A percentile compares a stretch with the other conserved stretches of the same genome.
phyloP scores from a whole-genome alignment of 2,113 vertebrate species.

The Lutjanus erythropterus region DNA sequence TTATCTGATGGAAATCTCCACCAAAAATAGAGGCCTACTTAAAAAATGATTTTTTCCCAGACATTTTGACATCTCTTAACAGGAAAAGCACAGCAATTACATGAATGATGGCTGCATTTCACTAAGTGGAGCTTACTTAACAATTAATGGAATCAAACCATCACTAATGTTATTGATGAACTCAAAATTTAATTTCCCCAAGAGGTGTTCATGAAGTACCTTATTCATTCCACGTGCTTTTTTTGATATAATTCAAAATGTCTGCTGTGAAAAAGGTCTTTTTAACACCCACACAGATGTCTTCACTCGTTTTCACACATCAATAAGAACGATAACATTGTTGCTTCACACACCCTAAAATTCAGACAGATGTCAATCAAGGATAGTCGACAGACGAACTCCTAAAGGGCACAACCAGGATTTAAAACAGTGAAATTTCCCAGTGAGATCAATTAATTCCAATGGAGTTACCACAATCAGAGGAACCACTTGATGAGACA shows the following conservation, averaged over 20 bases:
- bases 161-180: not conserved
- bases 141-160: not conserved
- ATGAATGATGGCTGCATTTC: not conserved
- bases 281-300: not conserved
- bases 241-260: not conserved
- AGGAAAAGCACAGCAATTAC: not conserved
- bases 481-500: not conserved
- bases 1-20: not conserved
- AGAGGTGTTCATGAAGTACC: too few species aligned
- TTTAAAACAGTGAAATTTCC: not conserved
- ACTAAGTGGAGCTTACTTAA: too few species aligned
- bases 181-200: too few species aligned
- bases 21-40: not conserved
- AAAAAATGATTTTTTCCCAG: not conserved
- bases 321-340: not conserved
- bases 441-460: not conserved
- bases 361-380: not conserved
- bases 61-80: not conserved
- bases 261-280: not conserved
- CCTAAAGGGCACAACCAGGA: not conserved
- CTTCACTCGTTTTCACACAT: not conserved
- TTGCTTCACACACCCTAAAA: not conserved
- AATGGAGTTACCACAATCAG: not conserved
- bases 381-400: not conserved
- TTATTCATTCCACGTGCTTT: too few species aligned